Evolutionary conservation across 2,113 vertebrate genomes (phyloP).

Genomic region (Aix galericulata): DNA sequence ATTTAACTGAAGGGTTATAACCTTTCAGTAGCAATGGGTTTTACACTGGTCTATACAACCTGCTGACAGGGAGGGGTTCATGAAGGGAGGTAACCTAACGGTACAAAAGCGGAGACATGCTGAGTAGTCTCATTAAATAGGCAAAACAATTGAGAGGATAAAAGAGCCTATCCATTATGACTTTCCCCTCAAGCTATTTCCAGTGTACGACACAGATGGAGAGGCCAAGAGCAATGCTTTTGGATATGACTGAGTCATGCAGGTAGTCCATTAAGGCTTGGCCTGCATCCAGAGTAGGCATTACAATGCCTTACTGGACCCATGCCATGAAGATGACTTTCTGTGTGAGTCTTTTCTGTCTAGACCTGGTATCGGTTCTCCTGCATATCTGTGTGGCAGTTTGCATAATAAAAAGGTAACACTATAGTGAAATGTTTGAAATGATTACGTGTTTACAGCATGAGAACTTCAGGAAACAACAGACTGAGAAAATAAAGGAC

Average conservation of each 20-base stretch:
- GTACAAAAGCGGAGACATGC: not conserved
- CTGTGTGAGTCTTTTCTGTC: not conserved
- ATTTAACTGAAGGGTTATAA: not conserved
- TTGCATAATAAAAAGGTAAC: not conserved
- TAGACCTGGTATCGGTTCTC: not conserved
- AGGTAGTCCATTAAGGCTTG: conserved; percentile 44
- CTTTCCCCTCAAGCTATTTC: not conserved
- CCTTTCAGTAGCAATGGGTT: not conserved
- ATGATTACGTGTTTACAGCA: conserved; percentile 75
- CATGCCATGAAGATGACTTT: not conserved
- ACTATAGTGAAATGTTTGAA: not conserved
- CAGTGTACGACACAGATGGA: not conserved
- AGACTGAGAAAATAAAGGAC: conserved; percentile 83
- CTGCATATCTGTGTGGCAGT: not conserved
- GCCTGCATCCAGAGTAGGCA: not conserved
- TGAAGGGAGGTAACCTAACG: not conserved
- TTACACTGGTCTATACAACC: not conserved
- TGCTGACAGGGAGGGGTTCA: not conserved
- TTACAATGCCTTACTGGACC: not conserved
- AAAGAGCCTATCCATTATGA: not conserved
- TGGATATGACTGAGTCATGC: not conserved
- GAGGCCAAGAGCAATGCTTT: not conserved
- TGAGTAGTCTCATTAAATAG: not conserved
- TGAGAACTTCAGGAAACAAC: conserved; percentile 90
- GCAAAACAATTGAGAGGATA: not conserved